Conservation (phyloP, 2,888 invertebrate species). For the Phasia obesa region DNA sequence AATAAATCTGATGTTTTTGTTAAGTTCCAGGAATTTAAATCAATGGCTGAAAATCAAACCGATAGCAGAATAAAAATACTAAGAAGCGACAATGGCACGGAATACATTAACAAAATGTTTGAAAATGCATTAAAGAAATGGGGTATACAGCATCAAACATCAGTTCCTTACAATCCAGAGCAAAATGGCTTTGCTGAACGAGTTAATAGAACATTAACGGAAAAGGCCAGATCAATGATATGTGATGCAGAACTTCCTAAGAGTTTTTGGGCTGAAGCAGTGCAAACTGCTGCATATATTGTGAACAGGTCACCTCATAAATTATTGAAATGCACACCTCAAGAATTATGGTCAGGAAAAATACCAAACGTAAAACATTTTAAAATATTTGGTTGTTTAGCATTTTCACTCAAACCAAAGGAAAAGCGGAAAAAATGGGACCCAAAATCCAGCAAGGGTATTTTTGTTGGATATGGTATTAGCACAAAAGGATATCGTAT, state of each 20-base stretch:
- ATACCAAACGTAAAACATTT: too few species aligned
- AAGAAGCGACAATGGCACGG: constrained; percentile 50
- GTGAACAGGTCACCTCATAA: constrained; percentile 61
- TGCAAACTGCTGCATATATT: too few species aligned
- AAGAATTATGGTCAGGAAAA: constrained; percentile 78
- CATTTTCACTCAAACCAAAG: too few species aligned
- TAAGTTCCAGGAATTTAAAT: constrained; percentile 61
- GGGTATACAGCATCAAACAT: constrained; percentile 20
- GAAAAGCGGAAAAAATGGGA: too few species aligned
- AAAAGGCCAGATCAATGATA: constrained; percentile 71
- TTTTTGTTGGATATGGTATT: constrained; percentile 45
- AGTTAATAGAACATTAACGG: constrained; percentile 61
- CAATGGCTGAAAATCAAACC: too few species aligned
- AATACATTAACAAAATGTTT: constrained; percentile 44
- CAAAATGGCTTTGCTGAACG: constrained; percentile 43
- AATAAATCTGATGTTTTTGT: background rate
- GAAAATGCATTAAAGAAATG: constrained; percentile 16
- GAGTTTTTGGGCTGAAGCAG: too few species aligned
- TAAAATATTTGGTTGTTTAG: too few species aligned
- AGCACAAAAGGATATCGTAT: constrained; percentile 34
- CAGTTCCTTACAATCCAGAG: constrained; percentile 40
- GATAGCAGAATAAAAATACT: constrained; percentile 34
- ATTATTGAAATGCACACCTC: constrained; percentile 60
- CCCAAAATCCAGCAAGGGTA: too few species aligned
- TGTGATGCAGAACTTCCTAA: constrained; percentile 59